Conservation (phyloP, 2,113 vertebrate genomes). For the Tympanuchus pallidicinctus region DNA sequence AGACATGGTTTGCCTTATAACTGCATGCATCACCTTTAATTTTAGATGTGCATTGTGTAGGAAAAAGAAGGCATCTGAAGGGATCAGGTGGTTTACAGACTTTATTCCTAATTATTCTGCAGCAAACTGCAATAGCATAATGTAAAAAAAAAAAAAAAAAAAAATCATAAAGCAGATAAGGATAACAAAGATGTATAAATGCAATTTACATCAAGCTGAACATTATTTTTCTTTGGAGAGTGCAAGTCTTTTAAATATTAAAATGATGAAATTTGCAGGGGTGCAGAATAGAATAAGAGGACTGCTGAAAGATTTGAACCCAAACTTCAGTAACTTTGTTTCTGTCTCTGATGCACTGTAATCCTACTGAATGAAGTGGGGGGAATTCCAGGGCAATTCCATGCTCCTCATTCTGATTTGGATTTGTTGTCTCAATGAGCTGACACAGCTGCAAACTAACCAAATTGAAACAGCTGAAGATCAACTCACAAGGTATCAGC, state of each 20-base stretch:
- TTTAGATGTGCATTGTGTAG: not conserved
- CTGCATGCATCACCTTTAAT: not conserved
- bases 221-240: not conserved
- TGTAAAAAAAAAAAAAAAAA: not conserved
- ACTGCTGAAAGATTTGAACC: not conserved
- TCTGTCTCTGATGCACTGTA: not conserved
- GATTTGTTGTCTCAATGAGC: not conserved
- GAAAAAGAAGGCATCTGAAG: not conserved
- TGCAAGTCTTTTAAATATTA: not conserved
- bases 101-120: not conserved
- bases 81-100: not conserved
- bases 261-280: not conserved
- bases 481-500: not conserved
- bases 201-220: not conserved
- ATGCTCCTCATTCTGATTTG: not conserved
- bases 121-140: not conserved
- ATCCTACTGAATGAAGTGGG: not conserved
- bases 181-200: not conserved
- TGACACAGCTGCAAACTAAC: not conserved
- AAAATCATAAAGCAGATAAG: not conserved
- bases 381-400: not conserved
- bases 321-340: not conserved
- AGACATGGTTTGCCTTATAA: not conserved
- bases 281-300: not conserved
- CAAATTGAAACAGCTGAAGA: not conserved